phyloP scores from a whole-genome alignment of 1,140 invertebrate species.

The Maconellicoccus hirsutus region DNA sequence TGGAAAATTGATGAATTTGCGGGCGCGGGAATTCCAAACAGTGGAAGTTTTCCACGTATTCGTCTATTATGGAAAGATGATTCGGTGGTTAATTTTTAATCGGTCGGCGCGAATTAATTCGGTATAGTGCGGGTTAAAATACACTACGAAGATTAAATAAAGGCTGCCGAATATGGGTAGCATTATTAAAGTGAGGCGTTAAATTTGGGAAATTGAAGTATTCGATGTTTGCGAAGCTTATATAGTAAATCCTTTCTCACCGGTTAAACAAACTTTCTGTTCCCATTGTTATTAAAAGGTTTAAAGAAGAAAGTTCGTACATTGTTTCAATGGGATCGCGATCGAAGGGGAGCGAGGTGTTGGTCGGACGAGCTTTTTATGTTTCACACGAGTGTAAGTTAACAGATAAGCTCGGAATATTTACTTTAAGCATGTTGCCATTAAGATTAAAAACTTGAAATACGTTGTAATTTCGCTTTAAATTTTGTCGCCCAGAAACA shows the following conservation, averaged over 20 bases:
- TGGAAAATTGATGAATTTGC: no score
- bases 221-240: conserved; percentile 3
- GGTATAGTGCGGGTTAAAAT: no score
- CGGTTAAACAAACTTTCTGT: background rate
- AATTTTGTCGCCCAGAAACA: no score
- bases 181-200: no score
- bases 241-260: conserved; percentile 9
- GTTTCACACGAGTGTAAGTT: conserved; percentile 7
- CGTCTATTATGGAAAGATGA: no score
- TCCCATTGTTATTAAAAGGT: background rate
- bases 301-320: background rate
- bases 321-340: conserved; percentile 7
- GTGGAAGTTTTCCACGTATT: no score
- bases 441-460: conserved; percentile 6
- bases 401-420: conserved; percentile 13
- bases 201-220: background rate
- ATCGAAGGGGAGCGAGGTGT: background rate
- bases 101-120: no score
- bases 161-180: no score
- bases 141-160: no score
- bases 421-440: background rate
- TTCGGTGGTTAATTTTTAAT: no score
- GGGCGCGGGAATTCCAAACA: no score
- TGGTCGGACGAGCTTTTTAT: background rate
- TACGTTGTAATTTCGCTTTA: background rate